Base-by-base conservation (phyloP, 2,888 invertebrate species). In the Leptopterna dolabrata region DNA sequence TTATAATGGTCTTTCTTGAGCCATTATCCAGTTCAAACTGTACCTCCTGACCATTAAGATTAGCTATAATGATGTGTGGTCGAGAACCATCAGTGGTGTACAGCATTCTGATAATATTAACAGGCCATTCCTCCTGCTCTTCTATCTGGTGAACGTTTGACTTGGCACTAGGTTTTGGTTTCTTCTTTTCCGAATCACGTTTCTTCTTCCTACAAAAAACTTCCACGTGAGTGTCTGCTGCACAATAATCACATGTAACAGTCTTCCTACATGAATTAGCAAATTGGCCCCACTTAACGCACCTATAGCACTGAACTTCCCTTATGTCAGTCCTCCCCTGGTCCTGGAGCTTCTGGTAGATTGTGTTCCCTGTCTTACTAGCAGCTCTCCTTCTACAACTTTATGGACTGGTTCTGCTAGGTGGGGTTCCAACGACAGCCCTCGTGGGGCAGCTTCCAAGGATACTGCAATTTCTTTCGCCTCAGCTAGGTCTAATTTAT, bases 151-250 rank as follows among this genome's bases (percentile, higher is more conserved):
- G n/a, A n/a, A n/a, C n/a, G n/a, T n/a, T n/a, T 19, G 55, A 55
- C 19, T 55, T 55, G 55, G 16, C 19, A 55, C 1, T 55, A 55
- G 2, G n/a, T 1, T 76, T 76, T 76, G 27, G n/a, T 4, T 36
- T 76, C 73, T 41, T 76, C 29, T 76, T 76, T 13, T 76, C 73
- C 0, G 73, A 76, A 76, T 76, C 73, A 14, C 73, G 73, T 36
- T 76, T 76, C 30, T 76, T 41, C 73, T 76, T 76, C 29, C 36
- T 27, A 29, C 36, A 36, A 14, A 76, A 76, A 76, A 76, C 30
- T 76, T 76, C 73, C 16, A 36, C 36, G 29, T 76, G 73, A 29
- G 73, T 76, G 19, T 76, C 36, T 76, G 29, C 29, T 76, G 73
- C 36, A 36, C 73, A 76, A 76, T 76, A 76, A 36, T 76, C 73